Percentiles rank a stretch among this genome's conserved stretches.
Evolutionary conservation across 2,113 vertebrate genomes (phyloP).

Genomic region (Daubentonia madagascariensis): DNA sequence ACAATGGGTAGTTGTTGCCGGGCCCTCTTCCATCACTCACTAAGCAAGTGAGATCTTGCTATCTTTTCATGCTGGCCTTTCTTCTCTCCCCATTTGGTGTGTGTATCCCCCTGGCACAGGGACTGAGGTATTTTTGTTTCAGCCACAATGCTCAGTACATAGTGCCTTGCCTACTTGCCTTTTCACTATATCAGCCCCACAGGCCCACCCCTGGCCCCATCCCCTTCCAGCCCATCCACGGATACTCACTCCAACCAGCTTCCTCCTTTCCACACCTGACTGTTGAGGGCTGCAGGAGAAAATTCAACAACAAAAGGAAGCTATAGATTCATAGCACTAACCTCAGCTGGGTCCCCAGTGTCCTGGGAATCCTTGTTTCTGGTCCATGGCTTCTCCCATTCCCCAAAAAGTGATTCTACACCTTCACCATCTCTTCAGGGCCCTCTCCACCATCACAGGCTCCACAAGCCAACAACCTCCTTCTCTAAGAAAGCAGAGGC

Average conservation of each 20-base stretch:
- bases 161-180: neutral
- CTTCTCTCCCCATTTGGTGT: neutral
- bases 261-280: neutral
- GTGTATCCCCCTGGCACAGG: rapidly evolving
- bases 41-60: neutral
- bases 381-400: neutral
- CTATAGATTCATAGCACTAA: neutral
- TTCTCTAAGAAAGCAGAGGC: neutral
- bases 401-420: neutral
- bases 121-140: neutral
- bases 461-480: neutral
- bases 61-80: neutral
- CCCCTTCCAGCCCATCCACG: too few relatives aligned
- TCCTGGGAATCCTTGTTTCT: neutral
- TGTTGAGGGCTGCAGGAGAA: neutral
- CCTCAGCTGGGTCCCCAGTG: neutral
- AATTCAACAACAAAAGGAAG: neutral
- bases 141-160: neutral
- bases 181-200: neutral
- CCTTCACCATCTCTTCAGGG: neutral
- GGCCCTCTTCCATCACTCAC: neutral
- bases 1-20: rapidly evolving
- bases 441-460: too few relatives aligned
- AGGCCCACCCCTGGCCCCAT: rapidly evolving
- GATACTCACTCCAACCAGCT: too few relatives aligned